A percentile compares a stretch with the other conserved stretches of the same genome.
Evolutionary conservation across 64 coral and sea anemone species (phyloP).

Genomic region (Montipora capricornis): DNA sequence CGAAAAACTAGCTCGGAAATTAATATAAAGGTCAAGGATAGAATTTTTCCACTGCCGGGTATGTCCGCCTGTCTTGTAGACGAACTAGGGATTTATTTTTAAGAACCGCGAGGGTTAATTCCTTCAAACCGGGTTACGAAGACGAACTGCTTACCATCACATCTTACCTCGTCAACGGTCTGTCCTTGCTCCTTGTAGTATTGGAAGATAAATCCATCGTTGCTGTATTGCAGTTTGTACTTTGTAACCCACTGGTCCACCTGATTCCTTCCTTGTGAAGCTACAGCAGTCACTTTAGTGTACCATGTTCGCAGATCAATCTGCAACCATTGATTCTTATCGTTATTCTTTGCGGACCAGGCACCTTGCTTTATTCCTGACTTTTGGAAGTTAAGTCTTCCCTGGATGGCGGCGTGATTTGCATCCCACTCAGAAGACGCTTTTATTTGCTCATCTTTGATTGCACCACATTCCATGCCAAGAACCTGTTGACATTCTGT

Average conservation of each 20-base stretch:
- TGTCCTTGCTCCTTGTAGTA: not conserved
- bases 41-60: too few species aligned
- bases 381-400: not conserved
- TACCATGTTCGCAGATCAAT: not conserved
- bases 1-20: too few species aligned
- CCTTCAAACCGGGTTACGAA: too few species aligned
- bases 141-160: not conserved
- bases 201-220: not conserved
- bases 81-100: too few species aligned
- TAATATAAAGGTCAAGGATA: too few species aligned
- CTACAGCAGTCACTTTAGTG: not conserved
- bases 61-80: too few species aligned
- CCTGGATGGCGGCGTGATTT: slow-evolving; percentile 3
- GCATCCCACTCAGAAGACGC: not conserved
- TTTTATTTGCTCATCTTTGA: not conserved
- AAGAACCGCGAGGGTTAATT: too few species aligned
- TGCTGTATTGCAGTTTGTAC: slow-evolving; percentile 9
- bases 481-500: not conserved
- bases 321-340: slow-evolving; percentile 33
- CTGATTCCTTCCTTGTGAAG: not conserved
- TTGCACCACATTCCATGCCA: slow-evolving; percentile 18
- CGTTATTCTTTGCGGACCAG: slow-evolving; percentile 5
- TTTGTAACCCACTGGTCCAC: not conserved
- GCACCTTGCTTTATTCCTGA: not conserved
- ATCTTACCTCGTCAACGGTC: not conserved